These are phyloP conservation scores for Bicyclus anynana DNA, from an alignment of 1,140 invertebrate species.

Conservation along the genomic window DNA sequence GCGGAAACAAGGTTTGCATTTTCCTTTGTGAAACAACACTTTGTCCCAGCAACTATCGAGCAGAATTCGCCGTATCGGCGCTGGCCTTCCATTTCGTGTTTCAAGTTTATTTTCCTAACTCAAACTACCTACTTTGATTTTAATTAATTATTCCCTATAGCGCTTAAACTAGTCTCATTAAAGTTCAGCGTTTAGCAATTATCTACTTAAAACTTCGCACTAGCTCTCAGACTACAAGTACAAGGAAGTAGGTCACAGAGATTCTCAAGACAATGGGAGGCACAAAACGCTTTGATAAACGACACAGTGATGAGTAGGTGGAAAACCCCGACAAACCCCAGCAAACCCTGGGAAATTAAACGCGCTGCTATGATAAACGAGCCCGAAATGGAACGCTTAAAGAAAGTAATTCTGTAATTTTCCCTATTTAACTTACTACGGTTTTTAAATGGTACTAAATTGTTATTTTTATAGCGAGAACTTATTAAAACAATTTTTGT, in stretches of 20 bases:
- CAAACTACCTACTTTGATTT: too few species aligned
- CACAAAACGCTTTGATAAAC: slow-evolving; percentile 32
- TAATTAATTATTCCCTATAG: too few species aligned
- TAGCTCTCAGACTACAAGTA: slow-evolving; percentile 1
- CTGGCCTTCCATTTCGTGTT: too few species aligned
- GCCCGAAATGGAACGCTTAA: neutral
- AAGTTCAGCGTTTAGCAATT: neutral
- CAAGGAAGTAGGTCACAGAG: slow-evolving; percentile 38
- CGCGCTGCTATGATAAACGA: slow-evolving; percentile 29
- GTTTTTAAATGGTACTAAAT: slow-evolving; percentile 6
- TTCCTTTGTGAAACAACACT: too few species aligned
- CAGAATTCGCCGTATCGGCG: too few species aligned
- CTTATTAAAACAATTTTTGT: neutral
- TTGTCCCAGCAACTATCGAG: too few species aligned
- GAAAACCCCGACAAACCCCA: slow-evolving; percentile 29
- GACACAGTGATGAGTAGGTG: slow-evolving; percentile 36
- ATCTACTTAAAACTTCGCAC: neutral
- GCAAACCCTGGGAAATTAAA: slow-evolving; percentile 31
- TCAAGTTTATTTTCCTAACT: too few species aligned
- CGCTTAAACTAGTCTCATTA: too few species aligned
- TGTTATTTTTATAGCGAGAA: too few species aligned
- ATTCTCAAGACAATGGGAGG: slow-evolving; percentile 41
- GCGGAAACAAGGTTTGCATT: too few species aligned
- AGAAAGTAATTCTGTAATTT: slow-evolving; percentile 10
- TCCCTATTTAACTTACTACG: slow-evolving; percentile 17